Evolutionary conservation across 2,888 invertebrate species (phyloP).

Genomic region (Prosopocoilus inquinatus): DNA sequence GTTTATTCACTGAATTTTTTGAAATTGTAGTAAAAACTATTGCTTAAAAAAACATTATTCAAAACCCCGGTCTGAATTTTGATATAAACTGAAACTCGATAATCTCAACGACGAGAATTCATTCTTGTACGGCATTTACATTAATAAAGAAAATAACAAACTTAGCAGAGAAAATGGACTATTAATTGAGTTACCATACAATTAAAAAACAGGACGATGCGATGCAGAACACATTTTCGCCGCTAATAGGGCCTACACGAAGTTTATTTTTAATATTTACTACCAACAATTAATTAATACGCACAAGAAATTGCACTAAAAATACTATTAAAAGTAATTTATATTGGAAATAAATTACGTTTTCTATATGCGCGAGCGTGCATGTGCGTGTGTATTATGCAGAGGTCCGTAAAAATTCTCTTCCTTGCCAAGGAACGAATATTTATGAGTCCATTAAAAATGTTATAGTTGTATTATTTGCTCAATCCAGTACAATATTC

Average conservation of each 20-base stretch:
- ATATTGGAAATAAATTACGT: constrained; percentile 18
- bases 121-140: constrained; percentile 10
- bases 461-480: constrained; percentile 6
- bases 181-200: constrained; percentile 30
- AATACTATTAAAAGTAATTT: constrained; percentile 15
- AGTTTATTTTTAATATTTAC: constrained; percentile 13
- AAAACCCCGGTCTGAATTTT: not conserved
- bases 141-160: constrained; percentile 32
- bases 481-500: too few relatives aligned
- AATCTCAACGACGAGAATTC: constrained; percentile 4
- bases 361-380: not conserved
- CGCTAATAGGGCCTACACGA: constrained; percentile 1
- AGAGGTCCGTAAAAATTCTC: too few relatives aligned
- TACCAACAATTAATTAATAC: constrained; percentile 17
- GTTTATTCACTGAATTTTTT: too few relatives aligned
- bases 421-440: too few relatives aligned
- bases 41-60: not conserved
- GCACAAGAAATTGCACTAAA: constrained; percentile 14
- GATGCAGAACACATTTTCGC: constrained; percentile 22
- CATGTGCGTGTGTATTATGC: too few relatives aligned
- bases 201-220: constrained; percentile 27
- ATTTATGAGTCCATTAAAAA: too few relatives aligned
- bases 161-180: constrained; percentile 31
- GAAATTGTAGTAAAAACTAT: too few relatives aligned
- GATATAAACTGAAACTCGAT: constrained; percentile 4